phyloP scores from a whole-genome alignment of 2,113 vertebrate genomes.

The Hassar affinis region DNA sequence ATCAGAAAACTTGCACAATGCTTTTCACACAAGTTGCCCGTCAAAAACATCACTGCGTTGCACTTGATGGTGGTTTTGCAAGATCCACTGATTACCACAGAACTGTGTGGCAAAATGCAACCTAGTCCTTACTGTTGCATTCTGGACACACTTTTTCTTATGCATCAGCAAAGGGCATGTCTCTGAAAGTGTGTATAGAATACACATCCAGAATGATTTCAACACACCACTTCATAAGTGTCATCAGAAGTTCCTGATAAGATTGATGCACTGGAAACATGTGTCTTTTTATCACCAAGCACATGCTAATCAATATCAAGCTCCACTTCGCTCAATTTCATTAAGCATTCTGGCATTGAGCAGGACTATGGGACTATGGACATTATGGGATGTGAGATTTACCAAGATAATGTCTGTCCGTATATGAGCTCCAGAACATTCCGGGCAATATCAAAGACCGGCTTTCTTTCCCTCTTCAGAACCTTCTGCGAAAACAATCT shows the following conservation, averaged over 20 bases:
- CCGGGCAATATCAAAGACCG: conserved; percentile 86
- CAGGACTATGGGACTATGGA: too few species aligned
- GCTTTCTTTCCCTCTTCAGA: conserved; percentile 73
- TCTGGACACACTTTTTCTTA: background rate
- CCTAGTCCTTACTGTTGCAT: background rate
- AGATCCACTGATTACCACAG: background rate
- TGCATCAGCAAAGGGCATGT: background rate
- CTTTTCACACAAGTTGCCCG: background rate
- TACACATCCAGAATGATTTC: background rate
- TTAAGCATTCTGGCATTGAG: too few species aligned
- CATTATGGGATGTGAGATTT: conserved; percentile 28
- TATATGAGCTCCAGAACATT: conserved; percentile 94
- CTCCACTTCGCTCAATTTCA: background rate
- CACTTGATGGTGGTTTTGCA: background rate
- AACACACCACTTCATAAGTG: background rate
- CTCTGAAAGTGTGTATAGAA: background rate
- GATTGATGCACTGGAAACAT: background rate
- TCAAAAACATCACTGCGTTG: background rate
- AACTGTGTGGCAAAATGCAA: background rate
- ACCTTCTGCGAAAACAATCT: conserved; percentile 82
- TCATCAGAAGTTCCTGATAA: background rate
- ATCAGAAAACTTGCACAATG: background rate
- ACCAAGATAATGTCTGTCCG: conserved; percentile 91
- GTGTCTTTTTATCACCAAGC: background rate
- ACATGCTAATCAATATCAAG: background rate